Percentiles rank a stretch among this genome's conserved stretches.
phyloP scores from a whole-genome alignment of 2,888 invertebrate genomes.

The Phrixothrix hirtus region DNA sequence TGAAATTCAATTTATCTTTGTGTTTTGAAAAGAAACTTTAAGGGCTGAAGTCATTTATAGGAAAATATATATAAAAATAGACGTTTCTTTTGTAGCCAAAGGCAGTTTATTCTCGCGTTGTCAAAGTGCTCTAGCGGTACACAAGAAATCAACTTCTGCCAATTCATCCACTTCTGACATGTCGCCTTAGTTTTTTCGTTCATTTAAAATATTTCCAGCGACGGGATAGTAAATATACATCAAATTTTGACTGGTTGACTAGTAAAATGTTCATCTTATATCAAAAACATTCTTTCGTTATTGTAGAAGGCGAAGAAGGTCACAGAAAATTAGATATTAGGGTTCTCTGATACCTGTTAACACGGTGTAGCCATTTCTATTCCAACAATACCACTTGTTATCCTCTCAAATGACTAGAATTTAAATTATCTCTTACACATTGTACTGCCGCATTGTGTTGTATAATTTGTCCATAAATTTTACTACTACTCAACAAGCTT shows the following conservation, averaged over 20 bases:
- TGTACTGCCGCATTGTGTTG: conserved; percentile 42
- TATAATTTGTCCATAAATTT: conserved; percentile 48
- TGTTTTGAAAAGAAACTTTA: too few species aligned
- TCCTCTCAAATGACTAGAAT: conserved; percentile 44
- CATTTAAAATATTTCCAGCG: conserved; percentile 2
- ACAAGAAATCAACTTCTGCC: conserved; percentile 3
- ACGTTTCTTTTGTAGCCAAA: too few species aligned
- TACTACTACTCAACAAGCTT: conserved; percentile 43
- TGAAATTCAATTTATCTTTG: too few species aligned
- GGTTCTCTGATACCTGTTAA: conserved; percentile 29
- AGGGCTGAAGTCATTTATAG: too few species aligned
- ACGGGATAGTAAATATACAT: conserved; percentile 7
- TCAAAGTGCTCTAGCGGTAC: too few species aligned
- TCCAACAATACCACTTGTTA: conserved; percentile 41
- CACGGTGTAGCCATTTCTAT: conserved; percentile 29
- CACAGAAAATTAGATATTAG: conserved; percentile 22
- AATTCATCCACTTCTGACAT: conserved; percentile 3
- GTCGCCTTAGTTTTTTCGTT: background rate
- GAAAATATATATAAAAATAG: too few species aligned
- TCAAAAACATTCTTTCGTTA: conserved; percentile 24
- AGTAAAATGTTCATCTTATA: conserved; percentile 12
- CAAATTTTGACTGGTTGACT: conserved; percentile 14
- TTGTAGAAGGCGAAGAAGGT: conserved; percentile 21
- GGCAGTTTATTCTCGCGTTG: too few species aligned
- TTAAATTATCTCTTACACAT: conserved; percentile 45